Conservation (phyloP, 2,888 invertebrate species). For the Dryomyza anilis region DNA sequence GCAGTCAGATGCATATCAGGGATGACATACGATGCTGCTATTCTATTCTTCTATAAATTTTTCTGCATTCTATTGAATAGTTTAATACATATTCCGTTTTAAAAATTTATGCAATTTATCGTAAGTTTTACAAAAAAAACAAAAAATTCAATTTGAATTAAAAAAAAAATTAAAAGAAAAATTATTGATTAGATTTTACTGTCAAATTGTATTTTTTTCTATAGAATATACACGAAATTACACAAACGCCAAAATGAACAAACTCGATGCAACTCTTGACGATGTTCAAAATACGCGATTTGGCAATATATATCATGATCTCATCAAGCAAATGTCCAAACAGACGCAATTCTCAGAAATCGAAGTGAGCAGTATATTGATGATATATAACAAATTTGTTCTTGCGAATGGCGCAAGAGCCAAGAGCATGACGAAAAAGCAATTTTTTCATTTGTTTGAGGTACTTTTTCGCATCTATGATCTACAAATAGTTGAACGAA, state of each 20-base stretch:
- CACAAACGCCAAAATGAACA: constrained; percentile 48
- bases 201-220: background rate
- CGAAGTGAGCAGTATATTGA: constrained; percentile 66
- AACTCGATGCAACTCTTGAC: constrained; percentile 67
- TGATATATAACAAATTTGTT: constrained; percentile 64
- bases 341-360: constrained; percentile 66
- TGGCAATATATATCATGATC: constrained; percentile 65
- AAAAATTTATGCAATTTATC: too few species aligned
- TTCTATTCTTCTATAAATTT: too few species aligned
- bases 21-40: too few species aligned
- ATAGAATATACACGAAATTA: too few species aligned
- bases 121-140: too few species aligned
- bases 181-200: background rate
- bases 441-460: constrained; percentile 69
- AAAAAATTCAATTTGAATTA: too few species aligned
- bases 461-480: constrained; percentile 75
- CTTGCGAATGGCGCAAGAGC: constrained; percentile 59
- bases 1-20: too few species aligned
- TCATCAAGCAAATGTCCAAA: constrained; percentile 66
- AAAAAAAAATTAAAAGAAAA: too few species aligned
- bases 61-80: too few species aligned
- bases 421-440: constrained; percentile 62
- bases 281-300: constrained; percentile 72
- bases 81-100: too few species aligned
- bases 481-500: constrained; percentile 69